These are phyloP conservation scores for Odiellus spinosus DNA, from an alignment of 2,888 invertebrate genomes.

Conservation along the genomic window DNA sequence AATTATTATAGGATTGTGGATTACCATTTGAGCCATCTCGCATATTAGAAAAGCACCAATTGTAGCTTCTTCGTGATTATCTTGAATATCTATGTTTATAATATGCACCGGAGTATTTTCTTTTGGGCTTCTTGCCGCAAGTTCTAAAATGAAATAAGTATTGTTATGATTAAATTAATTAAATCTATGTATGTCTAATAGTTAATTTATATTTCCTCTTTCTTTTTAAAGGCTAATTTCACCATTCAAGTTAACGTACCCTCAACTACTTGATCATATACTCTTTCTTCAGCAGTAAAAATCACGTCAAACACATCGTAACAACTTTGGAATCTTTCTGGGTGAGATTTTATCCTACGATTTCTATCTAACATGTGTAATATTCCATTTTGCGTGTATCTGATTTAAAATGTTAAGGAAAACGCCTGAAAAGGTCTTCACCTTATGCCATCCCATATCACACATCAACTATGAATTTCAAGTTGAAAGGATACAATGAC, in stretches of 20 bases:
- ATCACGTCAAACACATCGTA: slow-evolving; percentile 85
- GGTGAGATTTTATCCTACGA: slow-evolving; percentile 77
- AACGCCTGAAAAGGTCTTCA: too few relatives aligned
- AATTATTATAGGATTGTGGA: not conserved
- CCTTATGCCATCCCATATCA: too few relatives aligned
- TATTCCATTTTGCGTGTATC: slow-evolving; percentile 93
- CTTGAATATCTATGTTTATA: slow-evolving; percentile 95
- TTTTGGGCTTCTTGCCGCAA: slow-evolving; percentile 60
- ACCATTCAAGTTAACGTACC: too few relatives aligned
- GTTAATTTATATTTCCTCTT: not conserved
- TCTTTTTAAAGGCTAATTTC: not conserved
- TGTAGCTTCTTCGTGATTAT: slow-evolving; percentile 98
- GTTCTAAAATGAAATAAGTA: slow-evolving; percentile 19
- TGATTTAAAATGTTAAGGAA: slow-evolving; percentile 23
- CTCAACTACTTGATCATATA: slow-evolving; percentile 94
- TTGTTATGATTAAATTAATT: not conserved
- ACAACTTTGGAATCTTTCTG: slow-evolving; percentile 83
- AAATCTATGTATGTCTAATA: not conserved
- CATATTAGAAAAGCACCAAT: slow-evolving; percentile 95
- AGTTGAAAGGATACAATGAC: slow-evolving; percentile 50
- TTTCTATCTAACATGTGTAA: slow-evolving; percentile 97
- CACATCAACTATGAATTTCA: too few relatives aligned
- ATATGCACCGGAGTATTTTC: slow-evolving; percentile 84
- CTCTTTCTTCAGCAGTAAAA: slow-evolving; percentile 92
- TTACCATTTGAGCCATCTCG: slow-evolving; percentile 79